Conservation (phyloP, 2,113 vertebrate species). For the Oxyruncus cristatus region DNA sequence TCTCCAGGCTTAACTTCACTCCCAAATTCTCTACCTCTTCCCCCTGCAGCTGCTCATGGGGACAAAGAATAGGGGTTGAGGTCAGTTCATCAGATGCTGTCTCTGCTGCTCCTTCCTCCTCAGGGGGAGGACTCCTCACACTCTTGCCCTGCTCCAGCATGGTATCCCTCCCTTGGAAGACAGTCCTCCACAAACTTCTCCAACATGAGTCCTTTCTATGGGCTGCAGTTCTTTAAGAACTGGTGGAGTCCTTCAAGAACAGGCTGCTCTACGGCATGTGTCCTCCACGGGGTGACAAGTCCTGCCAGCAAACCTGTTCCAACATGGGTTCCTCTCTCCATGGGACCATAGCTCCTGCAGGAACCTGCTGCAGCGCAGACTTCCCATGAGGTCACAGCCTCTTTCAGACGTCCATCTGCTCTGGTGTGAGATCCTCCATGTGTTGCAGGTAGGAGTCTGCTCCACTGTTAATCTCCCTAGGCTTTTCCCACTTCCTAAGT, state of each 20-base stretch:
- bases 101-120: neutral
- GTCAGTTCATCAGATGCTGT: neutral
- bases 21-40: neutral
- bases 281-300: neutral
- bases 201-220: neutral
- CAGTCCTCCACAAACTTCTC: neutral
- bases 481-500: neutral
- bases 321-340: no score
- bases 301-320: neutral
- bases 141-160: no score
- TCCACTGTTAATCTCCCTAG: neutral
- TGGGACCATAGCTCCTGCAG: neutral
- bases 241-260: neutral
- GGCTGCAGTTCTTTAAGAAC: neutral
- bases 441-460: neutral
- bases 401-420: neutral
- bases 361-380: neutral
- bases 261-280: neutral
- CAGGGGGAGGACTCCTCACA: neutral
- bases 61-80: no score
- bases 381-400: neutral
- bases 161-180: no score
- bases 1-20: neutral
- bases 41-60: no score
- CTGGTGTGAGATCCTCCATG: neutral